Evolutionary conservation across 1,140 invertebrate genomes (phyloP).

Genomic region (Agrilus planipennis): DNA sequence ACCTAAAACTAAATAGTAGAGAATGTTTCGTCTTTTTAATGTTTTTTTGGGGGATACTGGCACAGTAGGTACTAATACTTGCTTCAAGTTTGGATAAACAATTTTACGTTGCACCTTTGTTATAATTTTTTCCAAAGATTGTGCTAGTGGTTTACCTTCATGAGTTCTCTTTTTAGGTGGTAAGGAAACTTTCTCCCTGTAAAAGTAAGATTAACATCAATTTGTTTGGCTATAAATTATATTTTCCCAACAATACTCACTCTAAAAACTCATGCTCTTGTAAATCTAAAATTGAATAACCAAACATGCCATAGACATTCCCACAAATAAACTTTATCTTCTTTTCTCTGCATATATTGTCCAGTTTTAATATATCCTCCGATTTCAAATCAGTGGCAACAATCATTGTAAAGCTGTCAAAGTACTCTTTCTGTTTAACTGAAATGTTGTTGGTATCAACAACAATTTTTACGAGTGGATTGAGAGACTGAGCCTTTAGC

Average conservation of each 20-base stretch:
- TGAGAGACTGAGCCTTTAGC: conserved; percentile 65
- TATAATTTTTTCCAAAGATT: conserved; percentile 16
- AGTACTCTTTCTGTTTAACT: conserved; percentile 59
- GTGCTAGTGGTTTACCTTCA: conserved; percentile 12
- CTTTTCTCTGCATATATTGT: conserved; percentile 64
- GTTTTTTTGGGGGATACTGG: not conserved
- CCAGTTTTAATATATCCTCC: conserved; percentile 59
- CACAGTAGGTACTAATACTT: conserved; percentile 21
- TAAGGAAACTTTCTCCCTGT: conserved; percentile 27
- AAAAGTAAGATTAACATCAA: conserved; percentile 8
- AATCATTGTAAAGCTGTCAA: conserved; percentile 72
- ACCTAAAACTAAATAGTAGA: conserved; percentile 29
- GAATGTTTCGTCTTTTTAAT: conserved; percentile 25
- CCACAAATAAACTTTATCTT: conserved; percentile 80
- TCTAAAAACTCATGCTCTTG: conserved; percentile 75
- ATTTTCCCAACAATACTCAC: conserved; percentile 41
- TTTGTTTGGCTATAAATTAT: not conserved
- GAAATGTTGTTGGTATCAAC: conserved; percentile 52
- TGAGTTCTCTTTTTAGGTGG: conserved; percentile 19
- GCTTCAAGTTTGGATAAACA: conserved; percentile 24
- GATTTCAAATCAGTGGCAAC: conserved; percentile 64
- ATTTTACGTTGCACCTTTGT: conserved; percentile 24
- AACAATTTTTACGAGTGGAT: conserved; percentile 82
- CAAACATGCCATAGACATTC: conserved; percentile 89
- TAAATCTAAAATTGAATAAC: conserved; percentile 84